phyloP scores from a whole-genome alignment of 2,888 invertebrate species.

The Antitype chi region DNA sequence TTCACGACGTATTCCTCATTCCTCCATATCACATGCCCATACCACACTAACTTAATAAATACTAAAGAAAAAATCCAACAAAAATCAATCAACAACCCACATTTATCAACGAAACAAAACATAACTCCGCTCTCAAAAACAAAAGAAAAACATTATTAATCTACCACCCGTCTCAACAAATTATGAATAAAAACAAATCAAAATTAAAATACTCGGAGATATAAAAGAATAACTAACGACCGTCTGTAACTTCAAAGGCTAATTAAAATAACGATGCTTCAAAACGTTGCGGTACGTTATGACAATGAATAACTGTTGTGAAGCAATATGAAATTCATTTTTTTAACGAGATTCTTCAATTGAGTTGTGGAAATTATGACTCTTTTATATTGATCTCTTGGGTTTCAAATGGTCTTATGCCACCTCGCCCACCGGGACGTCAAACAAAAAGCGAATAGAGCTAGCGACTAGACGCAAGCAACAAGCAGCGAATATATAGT shows the following conservation, averaged over 20 bases:
- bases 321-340: neutral
- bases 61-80: neutral
- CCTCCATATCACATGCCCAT: too few species aligned
- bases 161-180: constrained; percentile 47
- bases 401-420: too few species aligned
- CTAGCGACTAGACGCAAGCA: neutral
- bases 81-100: constrained; percentile 4
- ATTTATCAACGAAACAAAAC: constrained; percentile 27
- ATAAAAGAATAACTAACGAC: constrained; percentile 71
- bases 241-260: constrained; percentile 73
- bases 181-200: constrained; percentile 54
- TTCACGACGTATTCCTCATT: too few species aligned
- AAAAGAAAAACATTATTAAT: constrained; percentile 41
- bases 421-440: neutral
- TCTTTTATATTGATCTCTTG: neutral
- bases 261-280: constrained; percentile 77
- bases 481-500: neutral
- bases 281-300: constrained; percentile 76
- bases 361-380: neutral
- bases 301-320: constrained; percentile 80
- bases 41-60: constrained; percentile 7
- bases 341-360: neutral
- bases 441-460: neutral
- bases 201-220: constrained; percentile 65
- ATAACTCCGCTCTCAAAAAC: constrained; percentile 4